These are phyloP conservation scores for Casuarius casuarius DNA, from an alignment of 2,113 vertebrate species.

Conservation along the genomic window DNA sequence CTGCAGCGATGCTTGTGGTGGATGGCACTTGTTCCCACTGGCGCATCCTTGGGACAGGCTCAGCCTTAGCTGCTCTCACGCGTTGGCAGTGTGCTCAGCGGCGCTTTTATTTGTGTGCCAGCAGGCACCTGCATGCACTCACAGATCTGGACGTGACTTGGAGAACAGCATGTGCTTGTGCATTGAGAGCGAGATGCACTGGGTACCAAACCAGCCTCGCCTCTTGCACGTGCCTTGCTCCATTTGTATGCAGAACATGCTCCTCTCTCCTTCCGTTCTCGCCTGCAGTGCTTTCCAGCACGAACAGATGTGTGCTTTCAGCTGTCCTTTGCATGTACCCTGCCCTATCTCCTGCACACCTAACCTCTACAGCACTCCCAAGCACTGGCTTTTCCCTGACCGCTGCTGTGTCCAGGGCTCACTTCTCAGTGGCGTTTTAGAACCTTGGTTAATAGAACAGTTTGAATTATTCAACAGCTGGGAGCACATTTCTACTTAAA, in stretches of 20 bases:
- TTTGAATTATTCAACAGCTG: constrained; percentile 71
- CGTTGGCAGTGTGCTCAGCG: neutral
- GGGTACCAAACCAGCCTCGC: constrained; percentile 21
- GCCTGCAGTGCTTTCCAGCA: constrained; percentile 51
- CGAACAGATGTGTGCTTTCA: constrained; percentile 61
- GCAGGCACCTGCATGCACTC: constrained; percentile 53
- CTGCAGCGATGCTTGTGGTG: accelerated
- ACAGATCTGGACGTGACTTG: constrained; percentile 55
- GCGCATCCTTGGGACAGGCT: neutral
- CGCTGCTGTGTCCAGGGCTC: constrained; percentile 7
- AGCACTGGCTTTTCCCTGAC: neutral
- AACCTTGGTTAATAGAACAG: constrained; percentile 55
- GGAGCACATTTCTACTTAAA: constrained; percentile 69
- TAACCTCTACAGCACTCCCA: neutral
- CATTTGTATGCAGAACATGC: constrained; percentile 37
- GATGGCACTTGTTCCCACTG: neutral
- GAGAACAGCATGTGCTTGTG: constrained; percentile 60
- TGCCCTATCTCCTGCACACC: neutral
- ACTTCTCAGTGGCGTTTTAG: constrained; percentile 23
- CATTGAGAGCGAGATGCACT: constrained; percentile 25
- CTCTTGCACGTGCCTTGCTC: constrained; percentile 14
- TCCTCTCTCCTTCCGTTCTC: constrained; percentile 52
- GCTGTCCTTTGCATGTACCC: neutral
- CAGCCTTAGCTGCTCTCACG: neutral
- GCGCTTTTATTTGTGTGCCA: constrained; percentile 48